phyloP scores from a whole-genome alignment of 2,888 invertebrate species.

The Petrolisthes cinctipes region DNA sequence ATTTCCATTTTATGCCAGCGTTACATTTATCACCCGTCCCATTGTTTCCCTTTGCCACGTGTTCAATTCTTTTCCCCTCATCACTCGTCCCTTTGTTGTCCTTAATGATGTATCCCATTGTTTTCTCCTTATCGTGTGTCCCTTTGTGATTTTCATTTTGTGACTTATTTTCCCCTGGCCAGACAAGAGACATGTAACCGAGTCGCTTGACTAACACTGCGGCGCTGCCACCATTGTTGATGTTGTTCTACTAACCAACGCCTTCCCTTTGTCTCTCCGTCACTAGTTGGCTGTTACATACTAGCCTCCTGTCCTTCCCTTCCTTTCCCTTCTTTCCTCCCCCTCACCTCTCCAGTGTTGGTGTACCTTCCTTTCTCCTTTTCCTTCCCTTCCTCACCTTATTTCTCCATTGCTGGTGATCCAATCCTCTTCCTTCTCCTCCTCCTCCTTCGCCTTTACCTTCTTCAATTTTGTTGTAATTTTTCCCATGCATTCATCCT shows the following conservation, averaged over 20 bases:
- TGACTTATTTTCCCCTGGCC: neutral
- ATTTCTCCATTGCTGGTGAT: neutral
- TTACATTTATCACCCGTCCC: too few species aligned
- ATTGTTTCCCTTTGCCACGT: too few species aligned
- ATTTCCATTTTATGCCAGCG: too few species aligned
- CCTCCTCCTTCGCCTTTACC: constrained; percentile 8
- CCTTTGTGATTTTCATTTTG: too few species aligned
- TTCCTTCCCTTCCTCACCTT: neutral
- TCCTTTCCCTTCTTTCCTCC: neutral
- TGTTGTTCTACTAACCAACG: neutral
- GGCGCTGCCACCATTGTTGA: neutral
- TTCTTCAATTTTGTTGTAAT: constrained; percentile 6
- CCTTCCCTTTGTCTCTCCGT: neutral
- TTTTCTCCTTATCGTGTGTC: too few species aligned
- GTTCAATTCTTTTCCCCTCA: too few species aligned
- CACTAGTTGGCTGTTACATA: neutral
- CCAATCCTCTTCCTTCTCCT: neutral
- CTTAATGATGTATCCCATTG: too few species aligned
- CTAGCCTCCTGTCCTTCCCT: neutral
- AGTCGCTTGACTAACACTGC: constrained; percentile 9
- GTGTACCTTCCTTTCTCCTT: neutral
- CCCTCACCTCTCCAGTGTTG: neutral
- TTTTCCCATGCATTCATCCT: neutral
- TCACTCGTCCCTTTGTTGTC: too few species aligned
- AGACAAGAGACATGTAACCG: constrained; percentile 5